Evolutionary conservation across 2,797 vertebrate species (phyloP).

Genomic region (Limosa lapponica): DNA sequence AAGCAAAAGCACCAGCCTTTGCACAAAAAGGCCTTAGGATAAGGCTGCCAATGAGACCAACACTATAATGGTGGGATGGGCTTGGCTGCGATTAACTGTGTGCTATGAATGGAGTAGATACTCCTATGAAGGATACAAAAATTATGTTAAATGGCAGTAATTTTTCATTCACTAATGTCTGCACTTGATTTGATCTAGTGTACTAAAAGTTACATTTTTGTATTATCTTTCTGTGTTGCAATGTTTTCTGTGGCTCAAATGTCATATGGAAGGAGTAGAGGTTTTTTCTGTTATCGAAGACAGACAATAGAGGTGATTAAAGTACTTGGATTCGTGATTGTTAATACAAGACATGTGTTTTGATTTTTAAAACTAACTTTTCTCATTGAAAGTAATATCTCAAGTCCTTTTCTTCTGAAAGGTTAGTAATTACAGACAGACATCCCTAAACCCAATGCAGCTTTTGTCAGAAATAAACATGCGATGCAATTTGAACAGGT

Average conservation of each 20-base stretch:
- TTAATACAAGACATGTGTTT: background rate
- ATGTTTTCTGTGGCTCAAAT: background rate
- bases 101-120: background rate
- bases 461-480: background rate
- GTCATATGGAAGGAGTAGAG: background rate
- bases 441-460: background rate
- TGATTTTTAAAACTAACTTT: background rate
- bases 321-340: background rate
- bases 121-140: background rate
- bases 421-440: background rate
- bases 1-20: background rate
- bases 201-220: background rate
- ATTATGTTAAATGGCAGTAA: background rate
- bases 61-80: background rate
- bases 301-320: background rate
- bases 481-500: background rate
- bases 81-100: background rate
- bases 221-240: background rate
- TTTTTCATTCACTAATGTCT: background rate
- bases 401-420: background rate
- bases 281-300: background rate
- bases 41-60: background rate
- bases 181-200: background rate
- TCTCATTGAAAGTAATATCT: background rate
- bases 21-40: background rate